Conservation (phyloP, 2,888 invertebrate species). For the Coenonympha glycerion region DNA sequence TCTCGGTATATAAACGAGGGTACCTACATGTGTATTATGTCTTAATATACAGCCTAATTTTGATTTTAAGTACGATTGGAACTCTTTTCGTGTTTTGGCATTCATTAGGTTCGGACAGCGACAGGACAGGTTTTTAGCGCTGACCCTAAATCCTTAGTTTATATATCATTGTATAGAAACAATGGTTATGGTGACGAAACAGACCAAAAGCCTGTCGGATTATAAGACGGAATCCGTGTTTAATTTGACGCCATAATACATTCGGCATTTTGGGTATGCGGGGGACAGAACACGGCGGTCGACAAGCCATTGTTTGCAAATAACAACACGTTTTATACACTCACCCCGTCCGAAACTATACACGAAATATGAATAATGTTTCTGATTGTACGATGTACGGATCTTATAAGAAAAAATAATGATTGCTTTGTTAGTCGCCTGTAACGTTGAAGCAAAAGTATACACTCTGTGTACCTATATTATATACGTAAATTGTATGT, state of each 20-base stretch:
- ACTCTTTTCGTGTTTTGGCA: too few relatives aligned
- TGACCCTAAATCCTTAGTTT: too few relatives aligned
- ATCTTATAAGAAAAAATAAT: not conserved
- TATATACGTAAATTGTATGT: too few relatives aligned
- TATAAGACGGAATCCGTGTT: conserved; percentile 39
- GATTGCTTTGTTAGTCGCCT: not conserved
- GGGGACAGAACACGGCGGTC: conserved; percentile 57
- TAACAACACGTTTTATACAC: conserved; percentile 54
- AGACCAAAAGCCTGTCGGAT: conserved; percentile 16
- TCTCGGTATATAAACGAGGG: too few relatives aligned
- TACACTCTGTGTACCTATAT: too few relatives aligned
- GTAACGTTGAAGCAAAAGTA: too few relatives aligned
- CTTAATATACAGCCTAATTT: too few relatives aligned
- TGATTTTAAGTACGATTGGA: too few relatives aligned
- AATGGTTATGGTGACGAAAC: not conserved
- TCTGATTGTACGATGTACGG: not conserved
- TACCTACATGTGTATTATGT: too few relatives aligned
- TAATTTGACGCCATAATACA: conserved; percentile 59
- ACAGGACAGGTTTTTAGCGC: too few relatives aligned
- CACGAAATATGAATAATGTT: conserved; percentile 13
- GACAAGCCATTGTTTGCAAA: conserved; percentile 75
- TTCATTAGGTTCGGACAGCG: too few relatives aligned
- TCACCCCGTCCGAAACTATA: conserved; percentile 38
- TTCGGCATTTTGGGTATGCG: conserved; percentile 56
- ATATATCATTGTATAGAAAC: too few relatives aligned